Base-by-base conservation (phyloP, 2,113 vertebrate genomes). In the Mobula birostris region DNA sequence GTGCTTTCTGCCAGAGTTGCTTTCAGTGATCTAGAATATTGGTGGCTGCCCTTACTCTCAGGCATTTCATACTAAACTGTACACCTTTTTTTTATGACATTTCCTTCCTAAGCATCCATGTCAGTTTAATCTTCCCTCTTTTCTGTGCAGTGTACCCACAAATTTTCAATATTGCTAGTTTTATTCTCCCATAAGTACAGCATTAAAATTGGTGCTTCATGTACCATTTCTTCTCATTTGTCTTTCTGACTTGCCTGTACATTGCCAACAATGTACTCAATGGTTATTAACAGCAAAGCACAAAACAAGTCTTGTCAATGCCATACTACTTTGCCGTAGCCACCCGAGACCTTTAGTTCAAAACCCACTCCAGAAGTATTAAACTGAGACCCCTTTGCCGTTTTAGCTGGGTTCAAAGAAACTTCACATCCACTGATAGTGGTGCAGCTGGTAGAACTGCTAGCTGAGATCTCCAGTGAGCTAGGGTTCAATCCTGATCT, bases 81-180 rank as follows among this genome's bases (percentile, higher is more conserved):
- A 48, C 70, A 93, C 32, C 74, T 93, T 17, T 72, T 74, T 74
- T 92, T 93, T 40, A 93, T 48, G 27, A 17, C 91, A 93, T 74
- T 93, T 36, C 24, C 68, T 48, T 70, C 36, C 14, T 40, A 40
- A 76, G 74, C 56, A 19, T 56, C 40, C 74, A 93, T 48, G 29
- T 76, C 91, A 68, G 56, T 93, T 61, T 90, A 66, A 93, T 76
- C 70, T 48, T 17, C 17, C 48, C 91, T 32, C 70, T 93, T 93
- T 93, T 74, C 74, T 93, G 40, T 93, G 56, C 17, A 48, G 27
- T 58, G 68, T 17, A 92, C 7, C 7, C n/a, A 40, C 36, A 29
- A 92, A 36, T 40, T 72, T 92, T 63, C 88, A 70, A 32, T 92
- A 36, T 40, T 93, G 72, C 74, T 74, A 68, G 15, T 14, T 19